Evolutionary conservation across 2,113 vertebrate species (phyloP).

Genomic region (Merops nubicus): DNA sequence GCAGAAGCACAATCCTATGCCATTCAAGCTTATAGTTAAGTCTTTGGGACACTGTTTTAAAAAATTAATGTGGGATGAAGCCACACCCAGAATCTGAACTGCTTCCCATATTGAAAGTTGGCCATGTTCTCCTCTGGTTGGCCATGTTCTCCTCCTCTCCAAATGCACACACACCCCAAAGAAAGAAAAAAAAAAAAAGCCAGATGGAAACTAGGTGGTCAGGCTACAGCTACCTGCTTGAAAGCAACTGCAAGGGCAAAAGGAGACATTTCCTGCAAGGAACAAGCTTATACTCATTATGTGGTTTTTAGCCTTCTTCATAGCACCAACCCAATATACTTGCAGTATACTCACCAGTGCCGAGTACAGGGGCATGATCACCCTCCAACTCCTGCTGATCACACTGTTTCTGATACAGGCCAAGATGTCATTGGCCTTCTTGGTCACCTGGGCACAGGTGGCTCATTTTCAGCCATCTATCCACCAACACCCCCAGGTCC

Average conservation of each 20-base stretch:
- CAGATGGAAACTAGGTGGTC: not conserved
- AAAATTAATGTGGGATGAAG: not conserved
- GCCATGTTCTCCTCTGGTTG: not conserved
- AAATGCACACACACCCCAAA: too few species aligned
- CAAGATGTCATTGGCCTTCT: too few species aligned
- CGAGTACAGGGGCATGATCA: too few species aligned
- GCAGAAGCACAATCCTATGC: not conserved
- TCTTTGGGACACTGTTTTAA: not conserved
- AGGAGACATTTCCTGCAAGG: not conserved
- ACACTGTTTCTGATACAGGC: too few species aligned
- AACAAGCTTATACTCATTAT: not conserved
- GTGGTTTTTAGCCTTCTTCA: not conserved
- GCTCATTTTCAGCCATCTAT: too few species aligned
- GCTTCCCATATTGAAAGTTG: not conserved
- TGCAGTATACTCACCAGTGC: too few species aligned
- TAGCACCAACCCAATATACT: not conserved
- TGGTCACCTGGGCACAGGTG: too few species aligned
- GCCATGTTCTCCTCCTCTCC: accelerated
- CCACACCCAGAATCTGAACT: not conserved
- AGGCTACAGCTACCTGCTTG: not conserved
- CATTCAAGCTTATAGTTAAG: not conserved
- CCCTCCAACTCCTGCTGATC: too few species aligned
- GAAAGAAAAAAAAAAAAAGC: too few species aligned
- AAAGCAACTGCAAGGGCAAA: not conserved
- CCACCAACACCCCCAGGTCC: too few species aligned